These are phyloP conservation scores for Antedon mediterranea DNA, from an alignment of 53 echinoderm and acorn worm species.

Conservation along the genomic window DNA sequence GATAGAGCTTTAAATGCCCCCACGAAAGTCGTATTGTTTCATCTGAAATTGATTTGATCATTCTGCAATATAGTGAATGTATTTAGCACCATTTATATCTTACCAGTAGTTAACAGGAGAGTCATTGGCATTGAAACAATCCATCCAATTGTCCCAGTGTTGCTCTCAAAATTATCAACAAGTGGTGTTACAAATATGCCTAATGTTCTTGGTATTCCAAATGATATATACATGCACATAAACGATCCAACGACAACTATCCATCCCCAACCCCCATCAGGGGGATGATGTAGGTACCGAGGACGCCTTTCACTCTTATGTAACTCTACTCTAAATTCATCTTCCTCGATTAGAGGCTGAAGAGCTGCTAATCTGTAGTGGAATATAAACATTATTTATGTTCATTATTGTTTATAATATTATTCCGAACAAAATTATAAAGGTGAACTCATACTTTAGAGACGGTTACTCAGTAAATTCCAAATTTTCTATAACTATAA, in stretches of 20 bases:
- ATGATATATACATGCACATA: background rate
- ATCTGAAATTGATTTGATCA: too few relatives aligned
- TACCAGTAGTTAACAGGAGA: background rate
- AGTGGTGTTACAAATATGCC: background rate
- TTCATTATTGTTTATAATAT: too few relatives aligned
- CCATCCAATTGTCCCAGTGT: background rate
- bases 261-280: background rate
- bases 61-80: too few relatives aligned
- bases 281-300: background rate
- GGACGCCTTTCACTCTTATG: background rate
- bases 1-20: too few relatives aligned
- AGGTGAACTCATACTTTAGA: too few relatives aligned
- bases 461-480: too few relatives aligned
- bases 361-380: background rate
- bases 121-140: background rate
- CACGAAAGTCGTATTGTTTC: too few relatives aligned
- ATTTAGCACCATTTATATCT: too few relatives aligned
- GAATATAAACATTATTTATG: too few relatives aligned
- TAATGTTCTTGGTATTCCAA: background rate
- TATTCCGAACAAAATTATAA: too few relatives aligned
- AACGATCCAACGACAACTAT: background rate
- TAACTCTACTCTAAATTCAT: background rate
- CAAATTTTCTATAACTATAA: too few relatives aligned
- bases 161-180: background rate
- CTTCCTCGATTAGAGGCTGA: background rate